Conservation (phyloP, 2,888 invertebrate genomes). For the Herminia tarsipennalis region DNA sequence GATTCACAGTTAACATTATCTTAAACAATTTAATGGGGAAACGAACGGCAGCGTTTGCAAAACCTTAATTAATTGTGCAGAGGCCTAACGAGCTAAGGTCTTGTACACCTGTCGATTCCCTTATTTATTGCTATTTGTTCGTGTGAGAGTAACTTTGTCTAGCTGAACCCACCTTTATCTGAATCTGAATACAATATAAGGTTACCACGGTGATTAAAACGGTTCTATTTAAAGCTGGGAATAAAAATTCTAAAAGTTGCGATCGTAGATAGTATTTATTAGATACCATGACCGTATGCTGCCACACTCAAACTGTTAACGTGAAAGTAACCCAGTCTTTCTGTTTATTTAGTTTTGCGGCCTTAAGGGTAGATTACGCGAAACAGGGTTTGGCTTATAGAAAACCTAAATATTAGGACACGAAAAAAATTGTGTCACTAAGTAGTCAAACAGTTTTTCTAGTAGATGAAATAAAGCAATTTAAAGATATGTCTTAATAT, state of each 20-base stretch:
- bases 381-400: no score
- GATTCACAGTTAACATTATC: constrained; percentile 32
- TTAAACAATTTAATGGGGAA: constrained; percentile 40
- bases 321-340: no score
- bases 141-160: constrained; percentile 43
- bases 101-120: constrained; percentile 60
- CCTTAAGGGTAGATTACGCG: no score
- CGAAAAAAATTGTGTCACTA: no score
- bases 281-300: no score
- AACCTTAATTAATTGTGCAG: constrained; percentile 59
- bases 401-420: no score
- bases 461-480: no score
- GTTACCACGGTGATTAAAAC: constrained; percentile 30
- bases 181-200: constrained; percentile 16
- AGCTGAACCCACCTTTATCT: constrained; percentile 38
- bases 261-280: no score
- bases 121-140: constrained; percentile 65
- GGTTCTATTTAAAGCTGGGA: constrained; percentile 6
- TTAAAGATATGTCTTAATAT: no score
- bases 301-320: no score
- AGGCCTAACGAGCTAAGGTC: constrained; percentile 57
- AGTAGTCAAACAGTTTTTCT: no score
- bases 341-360: no score
- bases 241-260: neutral
- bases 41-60: constrained; percentile 45